phyloP scores from a whole-genome alignment of 2,888 invertebrate genomes.

The Pegoplata infirma region DNA sequence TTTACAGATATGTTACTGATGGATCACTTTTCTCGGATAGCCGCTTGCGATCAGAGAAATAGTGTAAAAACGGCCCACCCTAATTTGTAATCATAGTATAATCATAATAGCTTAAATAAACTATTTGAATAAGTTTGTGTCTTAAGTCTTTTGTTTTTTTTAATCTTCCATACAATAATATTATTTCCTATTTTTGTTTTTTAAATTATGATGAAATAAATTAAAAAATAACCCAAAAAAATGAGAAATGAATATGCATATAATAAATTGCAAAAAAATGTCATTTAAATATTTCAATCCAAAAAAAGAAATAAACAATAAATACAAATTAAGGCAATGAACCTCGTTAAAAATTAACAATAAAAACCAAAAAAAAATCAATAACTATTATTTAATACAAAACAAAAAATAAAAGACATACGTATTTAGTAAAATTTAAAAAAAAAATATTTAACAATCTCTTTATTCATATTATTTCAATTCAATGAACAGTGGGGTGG shows the following conservation, averaged over 20 bases:
- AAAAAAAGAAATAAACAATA: conserved; percentile 9
- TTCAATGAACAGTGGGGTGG: conserved; percentile 18
- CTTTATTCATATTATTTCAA: background rate
- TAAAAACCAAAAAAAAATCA: conserved; percentile 11
- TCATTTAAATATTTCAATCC: background rate
- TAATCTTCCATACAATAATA: too few relatives aligned
- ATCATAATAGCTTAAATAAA: too few relatives aligned
- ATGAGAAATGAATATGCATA: background rate
- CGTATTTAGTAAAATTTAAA: conserved; percentile 1
- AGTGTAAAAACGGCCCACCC: too few relatives aligned
- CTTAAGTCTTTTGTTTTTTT: conserved; percentile 69
- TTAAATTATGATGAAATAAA: background rate
- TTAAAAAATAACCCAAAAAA: background rate
- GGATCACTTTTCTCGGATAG: too few relatives aligned
- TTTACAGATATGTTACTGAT: too few relatives aligned
- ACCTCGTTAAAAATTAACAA: conserved; percentile 21
- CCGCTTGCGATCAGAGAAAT: too few relatives aligned
- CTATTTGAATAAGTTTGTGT: conserved; percentile 64
- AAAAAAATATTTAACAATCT: background rate
- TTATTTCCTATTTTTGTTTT: background rate
- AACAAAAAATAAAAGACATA: background rate
- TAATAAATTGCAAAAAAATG: background rate
- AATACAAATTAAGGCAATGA: conserved; percentile 44
- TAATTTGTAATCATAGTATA: too few relatives aligned
- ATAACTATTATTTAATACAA: conserved; percentile 13